Evolutionary conservation across 2,113 vertebrate species (phyloP).

Genomic region (Bombycilla garrulus): DNA sequence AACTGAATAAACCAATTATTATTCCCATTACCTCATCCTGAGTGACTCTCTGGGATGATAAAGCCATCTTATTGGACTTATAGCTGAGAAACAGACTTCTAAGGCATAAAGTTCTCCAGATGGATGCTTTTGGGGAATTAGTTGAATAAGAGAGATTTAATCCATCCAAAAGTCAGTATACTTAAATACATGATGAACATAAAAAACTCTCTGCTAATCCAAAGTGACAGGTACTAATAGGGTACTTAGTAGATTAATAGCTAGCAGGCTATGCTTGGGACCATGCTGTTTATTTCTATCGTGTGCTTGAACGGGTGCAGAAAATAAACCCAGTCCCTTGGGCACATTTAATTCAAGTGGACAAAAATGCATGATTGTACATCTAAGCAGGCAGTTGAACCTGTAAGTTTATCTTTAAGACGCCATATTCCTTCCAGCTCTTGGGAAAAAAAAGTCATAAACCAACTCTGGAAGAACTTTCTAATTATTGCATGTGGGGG

Average conservation of each 20-base stretch:
- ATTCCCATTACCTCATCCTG: constrained; percentile 63
- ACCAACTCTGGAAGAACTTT: neutral
- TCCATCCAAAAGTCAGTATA: constrained; percentile 37
- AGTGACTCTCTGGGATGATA: constrained; percentile 36
- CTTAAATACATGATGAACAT: constrained; percentile 58
- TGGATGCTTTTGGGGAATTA: constrained; percentile 51
- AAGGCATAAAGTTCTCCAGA: constrained; percentile 63
- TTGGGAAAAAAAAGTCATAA: neutral
- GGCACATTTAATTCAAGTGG: constrained; percentile 36
- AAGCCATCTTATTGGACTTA: constrained; percentile 53
- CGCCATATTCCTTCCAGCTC: neutral
- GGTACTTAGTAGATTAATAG: constrained; percentile 58
- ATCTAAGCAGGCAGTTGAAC: neutral
- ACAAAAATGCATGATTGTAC: constrained; percentile 13
- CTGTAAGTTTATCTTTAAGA: constrained; percentile 16
- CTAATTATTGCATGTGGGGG: neutral
- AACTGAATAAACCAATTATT: constrained; percentile 59
- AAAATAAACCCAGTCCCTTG: constrained; percentile 20
- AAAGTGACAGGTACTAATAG: constrained; percentile 65
- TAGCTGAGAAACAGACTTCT: constrained; percentile 43
- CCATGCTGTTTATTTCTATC: constrained; percentile 49
- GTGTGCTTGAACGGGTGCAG: neutral
- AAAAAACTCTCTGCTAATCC: constrained; percentile 59
- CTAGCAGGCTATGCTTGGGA: constrained; percentile 17
- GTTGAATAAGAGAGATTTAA: constrained; percentile 58